A percentile compares a stretch with the other conserved stretches of the same genome.
phyloP scores from a whole-genome alignment of 23 tunicate species.

The Oikopleura albicans region DNA sequence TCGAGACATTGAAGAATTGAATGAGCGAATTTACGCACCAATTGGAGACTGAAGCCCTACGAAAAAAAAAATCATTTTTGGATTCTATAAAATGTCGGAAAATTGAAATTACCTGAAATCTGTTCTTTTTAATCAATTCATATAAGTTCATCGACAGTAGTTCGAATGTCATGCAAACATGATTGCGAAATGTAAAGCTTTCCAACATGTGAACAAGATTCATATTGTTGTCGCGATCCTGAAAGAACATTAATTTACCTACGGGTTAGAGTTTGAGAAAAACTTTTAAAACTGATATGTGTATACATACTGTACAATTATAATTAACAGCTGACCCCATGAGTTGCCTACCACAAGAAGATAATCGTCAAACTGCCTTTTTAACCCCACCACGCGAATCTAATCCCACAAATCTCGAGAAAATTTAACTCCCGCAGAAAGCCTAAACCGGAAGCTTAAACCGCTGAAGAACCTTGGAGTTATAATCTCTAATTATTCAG shows the following conservation, averaged over 20 bases:
- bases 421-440: too few species aligned
- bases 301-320: neutral
- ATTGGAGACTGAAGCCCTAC: conserved; percentile 25
- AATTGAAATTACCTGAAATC: conserved; percentile 75
- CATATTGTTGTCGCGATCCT: conserved; percentile 60
- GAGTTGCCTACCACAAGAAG: neutral
- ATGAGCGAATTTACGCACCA: conserved; percentile 91
- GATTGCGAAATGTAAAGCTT: conserved; percentile 83
- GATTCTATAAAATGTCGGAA: neutral
- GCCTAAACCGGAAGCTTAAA: too few species aligned
- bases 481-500: neutral
- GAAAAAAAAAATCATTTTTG: neutral
- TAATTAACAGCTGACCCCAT: neutral
- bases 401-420: too few species aligned
- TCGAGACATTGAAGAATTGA: conserved; percentile 94
- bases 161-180: conserved; percentile 96
- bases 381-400: too few species aligned
- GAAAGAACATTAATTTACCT: too few species aligned
- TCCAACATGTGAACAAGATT: conserved; percentile 87
- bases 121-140: conserved; percentile 80
- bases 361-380: too few species aligned
- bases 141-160: conserved; percentile 80
- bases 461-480: too few species aligned
- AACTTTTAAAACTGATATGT: neutral
- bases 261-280: neutral